Evolutionary conservation across 1,140 invertebrate species (phyloP), one percentile per base, ranked within the genome.

Genomic region (Carposina sasakii): DNA sequence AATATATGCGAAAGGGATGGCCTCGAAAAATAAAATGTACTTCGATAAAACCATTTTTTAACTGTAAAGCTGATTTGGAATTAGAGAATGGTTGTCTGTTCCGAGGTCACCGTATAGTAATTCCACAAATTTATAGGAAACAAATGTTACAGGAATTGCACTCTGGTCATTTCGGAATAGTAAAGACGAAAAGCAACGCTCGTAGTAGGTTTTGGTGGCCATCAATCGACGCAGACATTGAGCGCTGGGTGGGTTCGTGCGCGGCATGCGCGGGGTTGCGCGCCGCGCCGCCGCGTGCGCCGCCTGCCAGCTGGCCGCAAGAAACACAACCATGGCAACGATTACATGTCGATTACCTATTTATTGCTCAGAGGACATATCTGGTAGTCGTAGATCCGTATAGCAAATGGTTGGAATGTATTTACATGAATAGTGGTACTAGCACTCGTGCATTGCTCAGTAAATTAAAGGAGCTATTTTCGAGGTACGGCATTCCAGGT

Each of bases 181-280:
- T 45, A 20, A 52, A 48, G 50, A 62, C 61, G 49, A 62, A 65
- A 56, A 37, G 44, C 15, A 43, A 53, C 21, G 56, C 60, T 4
- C 46, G 63, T 22, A 45, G 49, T 16, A 49, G 51, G 20, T 45
- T 54, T 15, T 37, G 31, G 31, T 33, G 31, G 31, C 31, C 31
- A 3, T 8, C 8, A 4, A 33, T 33, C 5, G 63, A 50, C 41
- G 8, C 3, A 16, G 46, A 48, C 16, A 48, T 48, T 12, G 46
- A 48, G 19, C 16, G n/a, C 2, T 12, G 4, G 13, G 16, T 37
- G 2, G 16, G 36, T 2, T 13, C 17, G 15, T 48, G 46, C 19
- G 12, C 2, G 5, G 13, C 20, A 2, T 48, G 46, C 17, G 34
- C 15, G 1, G 16, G 13, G 8, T n/a, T 19, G 15, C 34, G 34